Conservation (phyloP, 2,797 vertebrate species). For the Epinephelus awoara region DNA sequence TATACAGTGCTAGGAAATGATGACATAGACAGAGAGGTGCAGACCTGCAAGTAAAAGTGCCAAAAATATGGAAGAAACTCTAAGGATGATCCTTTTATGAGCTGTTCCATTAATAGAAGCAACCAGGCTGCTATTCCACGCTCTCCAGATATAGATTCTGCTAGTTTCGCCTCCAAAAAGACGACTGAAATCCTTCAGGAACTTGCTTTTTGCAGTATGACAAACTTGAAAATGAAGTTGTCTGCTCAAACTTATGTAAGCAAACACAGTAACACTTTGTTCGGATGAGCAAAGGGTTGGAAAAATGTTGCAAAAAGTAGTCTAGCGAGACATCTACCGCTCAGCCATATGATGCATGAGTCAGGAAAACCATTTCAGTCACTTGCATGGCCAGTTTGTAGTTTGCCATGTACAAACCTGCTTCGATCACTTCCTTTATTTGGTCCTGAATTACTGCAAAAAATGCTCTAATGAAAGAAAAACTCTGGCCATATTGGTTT, state of each 20-base stretch:
- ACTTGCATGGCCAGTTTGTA: conserved; percentile 60
- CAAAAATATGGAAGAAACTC: conserved; percentile 60
- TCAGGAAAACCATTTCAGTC: conserved; percentile 49
- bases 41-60: conserved; percentile 53
- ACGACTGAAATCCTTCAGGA: conserved; percentile 40
- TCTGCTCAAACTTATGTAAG: conserved; percentile 24
- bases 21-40: conserved; percentile 2
- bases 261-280: conserved; percentile 20
- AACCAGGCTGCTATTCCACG: conserved; percentile 40
- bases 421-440: conserved; percentile 16
- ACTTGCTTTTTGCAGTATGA: conserved; percentile 35
- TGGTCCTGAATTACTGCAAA: conserved; percentile 26
- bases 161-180: conserved; percentile 41
- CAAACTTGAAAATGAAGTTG: conserved; percentile 33
- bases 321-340: neutral
- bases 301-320: conserved; percentile 15
- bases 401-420: conserved; percentile 31
- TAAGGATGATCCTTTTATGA: conserved; percentile 56
- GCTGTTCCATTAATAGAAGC: conserved; percentile 67
- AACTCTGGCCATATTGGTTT: conserved; percentile 51
- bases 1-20: conserved; percentile 12
- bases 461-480: conserved; percentile 33
- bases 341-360: conserved; percentile 47
- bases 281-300: conserved; percentile 1
- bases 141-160: conserved; percentile 65